A percentile compares a stretch with the other conserved stretches of the same genome.
These are phyloP conservation scores for Cyanocitta stelleri DNA, from an alignment of 2,113 vertebrate genomes.

Conservation along the genomic window DNA sequence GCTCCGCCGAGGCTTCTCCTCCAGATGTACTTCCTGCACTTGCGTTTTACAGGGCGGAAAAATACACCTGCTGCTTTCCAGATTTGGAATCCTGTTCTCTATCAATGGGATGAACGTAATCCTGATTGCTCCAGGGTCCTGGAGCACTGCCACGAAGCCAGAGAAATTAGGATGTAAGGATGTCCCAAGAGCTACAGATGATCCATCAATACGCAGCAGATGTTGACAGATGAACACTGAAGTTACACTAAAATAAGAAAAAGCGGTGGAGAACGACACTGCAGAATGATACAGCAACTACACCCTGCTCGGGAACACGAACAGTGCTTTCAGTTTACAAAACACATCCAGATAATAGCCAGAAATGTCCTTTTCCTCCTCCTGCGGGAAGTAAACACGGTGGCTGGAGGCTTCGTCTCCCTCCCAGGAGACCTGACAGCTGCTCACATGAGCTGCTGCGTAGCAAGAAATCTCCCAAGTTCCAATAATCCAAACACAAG, in stretches of 20 bases:
- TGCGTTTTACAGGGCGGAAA: accelerated
- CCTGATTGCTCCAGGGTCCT: not conserved
- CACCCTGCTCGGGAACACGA: not conserved
- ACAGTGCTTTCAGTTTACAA: not conserved
- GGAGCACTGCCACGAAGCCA: not conserved
- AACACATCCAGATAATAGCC: not conserved
- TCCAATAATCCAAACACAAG: not conserved
- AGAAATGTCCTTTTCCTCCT: not conserved
- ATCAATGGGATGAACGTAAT: not conserved
- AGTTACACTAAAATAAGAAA: not conserved
- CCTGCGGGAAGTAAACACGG: not conserved
- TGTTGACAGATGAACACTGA: not conserved
- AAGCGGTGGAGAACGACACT: not conserved
- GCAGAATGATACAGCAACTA: not conserved
- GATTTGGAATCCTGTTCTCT: not conserved
- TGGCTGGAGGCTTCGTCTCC: not conserved
- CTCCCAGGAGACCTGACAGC: not conserved
- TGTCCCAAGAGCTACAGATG: not conserved
- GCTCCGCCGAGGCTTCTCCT: not conserved
- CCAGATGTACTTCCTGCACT: accelerated
- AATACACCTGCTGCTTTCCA: not conserved
- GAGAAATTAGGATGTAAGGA: not conserved
- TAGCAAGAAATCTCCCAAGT: not conserved
- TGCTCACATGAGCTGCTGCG: not conserved
- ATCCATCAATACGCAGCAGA: not conserved